These are phyloP conservation scores for Eupithecia subumbrata DNA, from an alignment of 2,888 invertebrate species.

Conservation along the genomic window DNA sequence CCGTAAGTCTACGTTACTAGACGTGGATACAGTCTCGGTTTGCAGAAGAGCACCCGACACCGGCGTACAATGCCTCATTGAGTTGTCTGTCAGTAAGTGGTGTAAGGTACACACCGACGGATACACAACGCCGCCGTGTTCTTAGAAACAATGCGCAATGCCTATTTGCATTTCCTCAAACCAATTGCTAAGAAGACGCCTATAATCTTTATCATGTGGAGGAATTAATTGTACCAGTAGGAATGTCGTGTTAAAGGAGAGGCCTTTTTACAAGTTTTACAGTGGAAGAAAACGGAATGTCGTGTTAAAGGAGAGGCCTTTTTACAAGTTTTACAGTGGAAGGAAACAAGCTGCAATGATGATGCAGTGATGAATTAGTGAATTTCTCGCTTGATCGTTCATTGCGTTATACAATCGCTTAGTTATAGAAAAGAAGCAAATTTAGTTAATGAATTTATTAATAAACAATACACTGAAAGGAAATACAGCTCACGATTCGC, in stretches of 20 bases:
- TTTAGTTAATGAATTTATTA: background rate
- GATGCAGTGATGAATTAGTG: background rate
- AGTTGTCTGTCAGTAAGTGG: conserved; percentile 50
- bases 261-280: background rate
- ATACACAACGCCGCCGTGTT: conserved; percentile 45
- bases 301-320: no score
- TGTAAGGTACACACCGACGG: conserved; percentile 37
- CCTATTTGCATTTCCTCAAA: conserved; percentile 39
- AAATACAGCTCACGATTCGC: background rate
- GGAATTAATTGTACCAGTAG: background rate
- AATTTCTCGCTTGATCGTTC: background rate
- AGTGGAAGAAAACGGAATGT: background rate
- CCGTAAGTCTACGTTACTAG: background rate
- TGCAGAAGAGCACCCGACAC: conserved; percentile 52
- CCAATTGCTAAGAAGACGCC: conserved; percentile 15
- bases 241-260: background rate
- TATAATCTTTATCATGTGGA: background rate
- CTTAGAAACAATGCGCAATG: conserved; percentile 42
- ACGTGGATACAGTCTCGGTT: conserved; percentile 33
- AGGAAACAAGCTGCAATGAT: no score
- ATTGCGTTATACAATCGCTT: background rate
- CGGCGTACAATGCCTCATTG: conserved; percentile 57
- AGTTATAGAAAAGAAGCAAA: background rate
- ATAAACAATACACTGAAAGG: background rate
- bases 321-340: no score